A percentile compares a stretch with the other conserved stretches of the same genome.
phyloP scores from a whole-genome alignment of 2,113 vertebrate genomes.

The Pangasianodon hypophthalmus region DNA sequence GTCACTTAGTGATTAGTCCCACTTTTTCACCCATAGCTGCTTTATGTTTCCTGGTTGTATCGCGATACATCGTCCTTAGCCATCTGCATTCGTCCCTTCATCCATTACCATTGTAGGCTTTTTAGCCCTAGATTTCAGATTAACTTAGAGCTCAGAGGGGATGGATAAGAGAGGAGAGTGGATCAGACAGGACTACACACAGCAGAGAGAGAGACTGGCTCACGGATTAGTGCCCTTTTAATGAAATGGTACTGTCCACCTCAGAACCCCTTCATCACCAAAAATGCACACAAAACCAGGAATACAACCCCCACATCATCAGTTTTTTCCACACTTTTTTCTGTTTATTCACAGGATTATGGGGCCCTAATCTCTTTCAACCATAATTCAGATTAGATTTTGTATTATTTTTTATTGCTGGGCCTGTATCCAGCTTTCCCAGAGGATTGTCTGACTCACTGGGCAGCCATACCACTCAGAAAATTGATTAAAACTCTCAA shows the following conservation, averaged over 20 bases:
- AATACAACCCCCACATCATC: constrained; percentile 40
- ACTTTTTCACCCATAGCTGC: not conserved
- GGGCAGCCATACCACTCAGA: constrained; percentile 62
- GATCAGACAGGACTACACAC: not conserved
- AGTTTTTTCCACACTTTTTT: constrained; percentile 60
- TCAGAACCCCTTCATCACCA: constrained; percentile 53
- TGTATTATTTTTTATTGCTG: constrained; percentile 76
- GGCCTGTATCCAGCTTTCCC: constrained; percentile 66
- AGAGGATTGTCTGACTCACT: constrained; percentile 58
- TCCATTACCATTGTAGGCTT: constrained; percentile 26
- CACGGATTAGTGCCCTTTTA: constrained; percentile 44
- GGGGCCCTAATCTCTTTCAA: constrained; percentile 75
- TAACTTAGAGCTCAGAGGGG: constrained; percentile 2
- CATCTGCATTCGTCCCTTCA: constrained; percentile 3
- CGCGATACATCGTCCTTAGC: not conserved
- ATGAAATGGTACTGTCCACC: constrained; percentile 40
- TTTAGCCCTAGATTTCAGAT: constrained; percentile 35
- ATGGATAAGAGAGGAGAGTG: constrained; percentile 11
- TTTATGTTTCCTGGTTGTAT: constrained; percentile 1
- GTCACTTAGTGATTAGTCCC: not conserved
- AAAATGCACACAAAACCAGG: constrained; percentile 29
- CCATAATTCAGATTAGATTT: constrained; percentile 80
- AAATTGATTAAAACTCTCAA: constrained; percentile 79
- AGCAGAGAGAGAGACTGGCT: not conserved
- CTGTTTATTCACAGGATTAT: constrained; percentile 79